Percentiles rank a stretch among this genome's conserved stretches.
phyloP scores from a whole-genome alignment of 2,797 vertebrate genomes.

The Chelon labrosus region DNA sequence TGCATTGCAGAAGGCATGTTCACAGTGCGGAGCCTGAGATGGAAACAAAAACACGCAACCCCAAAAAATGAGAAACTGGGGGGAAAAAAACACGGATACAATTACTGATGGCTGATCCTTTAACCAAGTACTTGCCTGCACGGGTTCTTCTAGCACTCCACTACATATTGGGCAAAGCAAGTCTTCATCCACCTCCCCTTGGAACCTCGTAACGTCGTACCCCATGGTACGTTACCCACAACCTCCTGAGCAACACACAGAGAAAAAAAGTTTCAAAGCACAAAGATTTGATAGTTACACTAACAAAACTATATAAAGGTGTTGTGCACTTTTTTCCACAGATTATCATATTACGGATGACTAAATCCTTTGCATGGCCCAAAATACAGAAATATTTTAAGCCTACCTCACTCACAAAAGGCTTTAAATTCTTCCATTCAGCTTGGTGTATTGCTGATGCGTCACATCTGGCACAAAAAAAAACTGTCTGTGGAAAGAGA shows the following conservation, averaged over 20 bases:
- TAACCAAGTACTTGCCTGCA: slow-evolving; percentile 87
- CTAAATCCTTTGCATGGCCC: neutral
- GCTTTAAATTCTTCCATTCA: slow-evolving; percentile 76
- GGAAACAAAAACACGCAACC: slow-evolving; percentile 1
- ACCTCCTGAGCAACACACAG: slow-evolving; percentile 65
- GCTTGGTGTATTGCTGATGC: slow-evolving; percentile 54
- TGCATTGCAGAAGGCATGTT: slow-evolving; percentile 99
- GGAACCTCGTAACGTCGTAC: slow-evolving; percentile 98
- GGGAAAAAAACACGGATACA: neutral
- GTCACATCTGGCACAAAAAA: slow-evolving; percentile 58
- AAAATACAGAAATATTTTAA: neutral
- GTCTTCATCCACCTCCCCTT: slow-evolving; percentile 99
- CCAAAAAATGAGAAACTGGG: neutral
- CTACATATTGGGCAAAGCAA: slow-evolving; percentile 99
- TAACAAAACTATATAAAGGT: neutral
- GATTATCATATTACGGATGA: neutral
- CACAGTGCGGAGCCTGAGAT: slow-evolving; percentile 94
- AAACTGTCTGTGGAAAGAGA: slow-evolving; percentile 28
- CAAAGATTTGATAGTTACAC: neutral
- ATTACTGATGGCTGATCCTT: neutral
- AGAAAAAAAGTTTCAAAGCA: neutral
- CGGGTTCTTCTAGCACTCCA: slow-evolving; percentile 97
- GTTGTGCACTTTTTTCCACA: neutral
- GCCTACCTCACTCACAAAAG: slow-evolving; percentile 79
- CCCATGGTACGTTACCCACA: slow-evolving; percentile 96